Percentiles rank a stretch among this genome's conserved stretches.
Evolutionary conservation across 2,113 vertebrate genomes (phyloP).

Genomic region (Gorsachius goisagi): DNA sequence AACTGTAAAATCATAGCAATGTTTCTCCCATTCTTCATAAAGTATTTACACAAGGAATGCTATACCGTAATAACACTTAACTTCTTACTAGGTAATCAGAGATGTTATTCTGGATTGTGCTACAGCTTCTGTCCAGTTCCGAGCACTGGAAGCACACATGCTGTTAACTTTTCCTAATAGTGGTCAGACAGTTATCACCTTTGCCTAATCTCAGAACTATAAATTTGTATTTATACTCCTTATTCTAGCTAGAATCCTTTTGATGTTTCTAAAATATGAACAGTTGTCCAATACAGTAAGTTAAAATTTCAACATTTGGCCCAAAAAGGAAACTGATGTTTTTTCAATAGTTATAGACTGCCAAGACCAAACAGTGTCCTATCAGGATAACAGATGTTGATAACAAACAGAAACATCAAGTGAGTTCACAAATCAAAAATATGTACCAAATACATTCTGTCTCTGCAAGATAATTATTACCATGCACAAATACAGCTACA

Average conservation of each 20-base stretch:
- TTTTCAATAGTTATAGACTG: no score
- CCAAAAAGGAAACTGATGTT: not conserved
- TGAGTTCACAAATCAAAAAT: constrained; percentile 42
- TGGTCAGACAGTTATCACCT: not conserved
- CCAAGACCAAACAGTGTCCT: not conserved
- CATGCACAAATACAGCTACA: not conserved
- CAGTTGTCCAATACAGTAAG: not conserved
- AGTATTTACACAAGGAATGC: not conserved
- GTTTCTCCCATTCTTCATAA: not conserved
- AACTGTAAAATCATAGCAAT: not conserved
- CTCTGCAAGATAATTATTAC: not conserved
- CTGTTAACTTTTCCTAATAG: not conserved
- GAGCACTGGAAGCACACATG: not conserved
- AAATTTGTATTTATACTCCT: not conserved
- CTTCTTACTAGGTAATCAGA: not conserved
- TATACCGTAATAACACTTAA: not conserved
- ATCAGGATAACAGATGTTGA: constrained; percentile 18
- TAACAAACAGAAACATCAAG: constrained; percentile 26
- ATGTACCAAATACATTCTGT: not conserved
- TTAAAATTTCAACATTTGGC: not conserved
- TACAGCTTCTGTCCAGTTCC: not conserved
- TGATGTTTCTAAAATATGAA: not conserved
- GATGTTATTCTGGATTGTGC: not conserved
- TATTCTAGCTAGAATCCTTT: not conserved
- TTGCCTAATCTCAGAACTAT: not conserved